Percentiles rank a stretch among this genome's conserved stretches.
These are phyloP conservation scores for Drosophila oshimai DNA, from an alignment of 1,140 invertebrate species.

Conservation along the genomic window DNA sequence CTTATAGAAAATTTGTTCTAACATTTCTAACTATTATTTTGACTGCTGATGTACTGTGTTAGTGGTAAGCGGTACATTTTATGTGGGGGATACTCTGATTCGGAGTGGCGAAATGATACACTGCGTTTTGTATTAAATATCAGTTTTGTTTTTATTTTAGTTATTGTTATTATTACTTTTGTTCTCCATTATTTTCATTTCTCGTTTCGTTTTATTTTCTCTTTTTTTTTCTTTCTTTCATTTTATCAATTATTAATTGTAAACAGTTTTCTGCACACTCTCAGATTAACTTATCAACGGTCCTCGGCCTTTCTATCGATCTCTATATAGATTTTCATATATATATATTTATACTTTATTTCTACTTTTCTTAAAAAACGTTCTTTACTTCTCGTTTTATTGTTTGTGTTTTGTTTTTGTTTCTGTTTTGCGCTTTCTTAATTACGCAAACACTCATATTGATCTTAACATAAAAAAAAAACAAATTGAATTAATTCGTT, in stretches of 20 bases:
- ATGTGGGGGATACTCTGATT: not conserved
- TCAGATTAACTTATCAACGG: constrained; percentile 58
- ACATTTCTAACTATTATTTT: too few species aligned
- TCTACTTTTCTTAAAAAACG: constrained; percentile 70
- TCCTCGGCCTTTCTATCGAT: constrained; percentile 57
- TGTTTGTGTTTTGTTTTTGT: constrained; percentile 50
- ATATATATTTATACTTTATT: constrained; percentile 60
- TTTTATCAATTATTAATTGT: constrained; percentile 63
- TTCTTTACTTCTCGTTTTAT: constrained; percentile 64
- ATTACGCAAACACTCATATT: constrained; percentile 27
- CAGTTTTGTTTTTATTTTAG: constrained; percentile 73
- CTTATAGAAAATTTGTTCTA: too few species aligned
- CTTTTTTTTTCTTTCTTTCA: constrained; percentile 4
- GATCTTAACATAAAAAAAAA: constrained; percentile 33
- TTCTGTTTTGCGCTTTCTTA: constrained; percentile 33
- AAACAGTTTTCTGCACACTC: constrained; percentile 62
- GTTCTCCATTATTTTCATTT: constrained; percentile 38
- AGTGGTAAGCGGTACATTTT: not conserved
- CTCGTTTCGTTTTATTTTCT: constrained; percentile 17
- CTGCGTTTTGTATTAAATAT: constrained; percentile 73
- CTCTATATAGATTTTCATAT: constrained; percentile 57
- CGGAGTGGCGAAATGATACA: constrained; percentile 52
- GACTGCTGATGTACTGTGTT: not conserved
- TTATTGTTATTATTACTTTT: constrained; percentile 68
- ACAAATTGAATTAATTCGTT: constrained; percentile 17